These are phyloP conservation scores for Hepsetus odoe DNA, from an alignment of 2,113 vertebrate genomes.

Conservation along the genomic window DNA sequence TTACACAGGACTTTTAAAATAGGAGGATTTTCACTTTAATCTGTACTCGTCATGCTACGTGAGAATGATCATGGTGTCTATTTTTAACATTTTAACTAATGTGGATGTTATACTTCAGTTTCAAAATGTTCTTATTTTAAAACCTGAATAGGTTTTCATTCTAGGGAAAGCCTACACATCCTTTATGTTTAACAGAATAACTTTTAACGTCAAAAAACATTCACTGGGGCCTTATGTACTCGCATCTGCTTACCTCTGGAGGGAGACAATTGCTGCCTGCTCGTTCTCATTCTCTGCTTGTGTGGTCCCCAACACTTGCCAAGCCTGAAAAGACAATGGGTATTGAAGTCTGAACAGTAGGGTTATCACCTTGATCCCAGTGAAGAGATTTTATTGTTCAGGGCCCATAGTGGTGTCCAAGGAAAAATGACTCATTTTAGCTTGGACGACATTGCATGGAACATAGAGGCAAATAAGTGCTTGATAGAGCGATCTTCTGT, in stretches of 20 bases:
- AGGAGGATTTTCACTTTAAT: too few species aligned
- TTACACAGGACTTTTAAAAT: too few species aligned
- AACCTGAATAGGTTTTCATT: too few species aligned
- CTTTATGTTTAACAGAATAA: background rate
- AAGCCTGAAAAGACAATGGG: constrained; percentile 80
- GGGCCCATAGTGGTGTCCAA: constrained; percentile 23
- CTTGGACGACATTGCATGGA: constrained; percentile 19
- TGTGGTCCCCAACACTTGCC: constrained; percentile 95
- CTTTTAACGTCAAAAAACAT: constrained; percentile 4
- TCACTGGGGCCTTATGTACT: constrained; percentile 44
- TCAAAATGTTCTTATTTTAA: too few species aligned
- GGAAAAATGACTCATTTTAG: constrained; percentile 18
- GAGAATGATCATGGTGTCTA: too few species aligned
- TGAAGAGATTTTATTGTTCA: constrained; percentile 14
- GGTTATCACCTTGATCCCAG: constrained; percentile 48
- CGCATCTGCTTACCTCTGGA: constrained; percentile 87
- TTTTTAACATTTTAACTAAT: too few species aligned
- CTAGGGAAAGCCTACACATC: too few species aligned
- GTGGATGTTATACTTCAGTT: too few species aligned
- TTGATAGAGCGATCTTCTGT: background rate
- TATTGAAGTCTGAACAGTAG: constrained; percentile 46
- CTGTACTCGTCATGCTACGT: too few species aligned
- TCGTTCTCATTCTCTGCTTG: constrained; percentile 99
- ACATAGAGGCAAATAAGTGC: background rate
- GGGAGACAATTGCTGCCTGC: constrained; percentile 95